These are phyloP conservation scores for Aspiorhynchus laticeps DNA, from an alignment of 2,113 vertebrate species.

Conservation along the genomic window DNA sequence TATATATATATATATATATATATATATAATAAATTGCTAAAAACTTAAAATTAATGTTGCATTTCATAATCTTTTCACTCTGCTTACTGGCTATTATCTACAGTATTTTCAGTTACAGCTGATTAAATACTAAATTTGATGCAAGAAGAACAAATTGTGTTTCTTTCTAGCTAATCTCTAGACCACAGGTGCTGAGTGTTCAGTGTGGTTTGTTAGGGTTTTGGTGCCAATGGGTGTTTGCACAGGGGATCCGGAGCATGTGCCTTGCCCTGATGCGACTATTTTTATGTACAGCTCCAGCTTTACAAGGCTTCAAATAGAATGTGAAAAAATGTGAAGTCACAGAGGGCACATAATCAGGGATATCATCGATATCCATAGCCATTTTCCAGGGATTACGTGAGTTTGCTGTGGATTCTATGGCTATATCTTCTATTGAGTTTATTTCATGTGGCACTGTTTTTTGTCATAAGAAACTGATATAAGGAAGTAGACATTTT, in stretches of 20 bases:
- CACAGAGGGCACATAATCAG: conserved; percentile 37
- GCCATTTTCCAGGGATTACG: not conserved
- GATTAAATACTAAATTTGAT: not conserved
- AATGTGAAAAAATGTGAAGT: conserved; percentile 37
- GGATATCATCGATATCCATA: conserved; percentile 13
- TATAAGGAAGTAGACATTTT: not conserved
- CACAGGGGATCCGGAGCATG: conserved; percentile 35
- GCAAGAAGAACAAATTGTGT: conserved; percentile 25
- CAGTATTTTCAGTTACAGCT: not conserved
- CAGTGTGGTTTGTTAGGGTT: conserved; percentile 45
- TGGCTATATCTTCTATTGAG: not conserved
- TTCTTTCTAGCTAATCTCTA: conserved; percentile 51
- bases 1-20: too few species aligned
- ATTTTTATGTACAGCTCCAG: conserved; percentile 47
- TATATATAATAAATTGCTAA: not conserved
- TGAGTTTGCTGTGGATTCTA: not conserved
- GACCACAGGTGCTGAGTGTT: conserved; percentile 57
- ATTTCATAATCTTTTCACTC: not conserved
- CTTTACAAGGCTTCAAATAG: conserved; percentile 43
- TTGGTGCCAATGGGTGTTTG: conserved; percentile 50
- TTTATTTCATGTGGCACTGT: not conserved
- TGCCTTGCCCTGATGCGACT: conserved; percentile 42
- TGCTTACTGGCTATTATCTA: not conserved
- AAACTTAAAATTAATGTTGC: not conserved
- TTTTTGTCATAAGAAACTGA: not conserved